Evolutionary conservation across 1,140 invertebrate species (phyloP), one percentile per base, ranked within the genome.

Genomic region (Drosophila subobscura): DNA sequence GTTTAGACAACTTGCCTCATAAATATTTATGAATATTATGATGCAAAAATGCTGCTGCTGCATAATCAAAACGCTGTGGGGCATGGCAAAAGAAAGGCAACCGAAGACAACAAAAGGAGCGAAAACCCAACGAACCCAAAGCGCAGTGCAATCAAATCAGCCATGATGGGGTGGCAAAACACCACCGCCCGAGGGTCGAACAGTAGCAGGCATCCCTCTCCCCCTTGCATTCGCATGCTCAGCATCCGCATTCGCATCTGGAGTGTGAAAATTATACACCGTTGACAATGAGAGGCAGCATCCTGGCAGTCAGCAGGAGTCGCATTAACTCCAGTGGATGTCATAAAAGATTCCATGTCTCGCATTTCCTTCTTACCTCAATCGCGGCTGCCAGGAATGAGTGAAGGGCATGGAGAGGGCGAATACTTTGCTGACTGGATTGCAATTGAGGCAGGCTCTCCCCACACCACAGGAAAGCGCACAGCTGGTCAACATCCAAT

Each of bases 21-120:
- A 78, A 81, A 81, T 81, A 83, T 81, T 81, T 83, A 81, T 78
- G 74, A 68, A 80, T 73, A 78, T 78, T 70, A 77, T 63, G 61
- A 73, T 81, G 77, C 79, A 83, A 64, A 77, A 72, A 72, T 59
- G 49, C 68, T 61, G 59, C 68, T 61, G 59, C 45, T 58, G 45
- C 49, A 77, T 65, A 72, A 72, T 77, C 57, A 71, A 67, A 77
- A 79, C 16, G 64, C 50, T 67, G 49, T 33, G 45, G 41, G 29
- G 37, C 8, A 37, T 23, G 41, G 12, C 8, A 29, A 16, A 55
- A 14, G 33, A 25, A 25, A 22, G 37, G 14, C 16, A 54, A 46
- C 8, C 27, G 6, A 59, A 46, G 46, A 37, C 23, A 66, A 49
- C 49, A 49, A 29, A 16, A 55, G 20, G 10, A 22, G 20, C n/a